phyloP scores from a whole-genome alignment of 2,113 vertebrate genomes.

The Cichladusa arquata region DNA sequence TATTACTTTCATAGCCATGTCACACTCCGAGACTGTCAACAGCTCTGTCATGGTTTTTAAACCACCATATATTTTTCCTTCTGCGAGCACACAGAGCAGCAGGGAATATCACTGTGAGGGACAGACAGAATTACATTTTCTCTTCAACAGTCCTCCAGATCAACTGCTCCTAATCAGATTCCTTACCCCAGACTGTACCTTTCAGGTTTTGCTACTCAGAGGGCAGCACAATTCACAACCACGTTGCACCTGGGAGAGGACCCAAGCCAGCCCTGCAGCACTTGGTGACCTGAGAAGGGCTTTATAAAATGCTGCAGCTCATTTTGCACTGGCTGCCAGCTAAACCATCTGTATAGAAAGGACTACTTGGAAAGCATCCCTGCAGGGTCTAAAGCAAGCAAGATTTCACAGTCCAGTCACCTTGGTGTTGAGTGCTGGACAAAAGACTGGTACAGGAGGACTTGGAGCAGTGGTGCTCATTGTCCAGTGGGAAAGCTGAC shows the following conservation, averaged over 20 bases:
- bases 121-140: not conserved
- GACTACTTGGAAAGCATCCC: not conserved
- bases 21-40: not conserved
- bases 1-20: not conserved
- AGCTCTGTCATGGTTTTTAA: not conserved
- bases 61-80: fast-evolving
- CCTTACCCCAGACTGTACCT: not conserved
- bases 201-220: not conserved
- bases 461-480: fast-evolving
- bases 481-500: not conserved
- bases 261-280: not conserved
- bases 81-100: not conserved
- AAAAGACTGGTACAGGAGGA: not conserved
- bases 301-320: not conserved
- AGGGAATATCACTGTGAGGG: not conserved
- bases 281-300: not conserved
- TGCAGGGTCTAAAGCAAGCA: not conserved
- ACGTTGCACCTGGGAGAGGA: not conserved
- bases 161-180: not conserved
- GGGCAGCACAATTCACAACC: not conserved
- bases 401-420: not conserved
- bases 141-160: not conserved
- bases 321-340: not conserved
- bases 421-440: not conserved
- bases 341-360: not conserved